Evolutionary conservation across 2,113 vertebrate species (phyloP).

Genomic region (Ammodytes dubius): DNA sequence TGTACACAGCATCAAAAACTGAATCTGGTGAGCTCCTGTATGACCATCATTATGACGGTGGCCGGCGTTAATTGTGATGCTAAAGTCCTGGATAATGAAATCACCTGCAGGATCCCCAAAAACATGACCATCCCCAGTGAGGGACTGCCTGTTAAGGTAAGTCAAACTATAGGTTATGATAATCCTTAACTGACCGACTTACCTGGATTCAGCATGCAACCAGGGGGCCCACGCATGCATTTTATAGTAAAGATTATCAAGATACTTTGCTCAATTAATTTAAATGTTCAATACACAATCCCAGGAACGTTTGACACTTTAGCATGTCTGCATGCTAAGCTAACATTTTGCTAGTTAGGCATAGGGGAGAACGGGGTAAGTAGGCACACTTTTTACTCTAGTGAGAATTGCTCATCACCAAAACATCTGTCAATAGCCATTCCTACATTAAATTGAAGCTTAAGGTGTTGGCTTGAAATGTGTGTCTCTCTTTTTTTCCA

Average conservation of each 20-base stretch:
- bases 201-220: background rate
- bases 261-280: background rate
- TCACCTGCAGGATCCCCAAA: conserved; percentile 90
- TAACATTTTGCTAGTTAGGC: too few species aligned
- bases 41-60: conserved; percentile 91
- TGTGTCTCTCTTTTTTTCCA: too few species aligned
- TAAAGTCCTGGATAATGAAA: conserved; percentile 89
- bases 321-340: background rate
- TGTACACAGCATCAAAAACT: conserved; percentile 89
- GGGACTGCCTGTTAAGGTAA: conserved; percentile 87
- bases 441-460: too few species aligned
- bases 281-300: background rate
- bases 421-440: too few species aligned
- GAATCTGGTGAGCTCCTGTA: conserved; percentile 86
- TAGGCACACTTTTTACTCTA: too few species aligned
- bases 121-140: conserved; percentile 81
- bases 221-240: fast-evolving
- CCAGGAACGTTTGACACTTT: background rate
- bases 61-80: conserved; percentile 89
- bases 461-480: too few species aligned
- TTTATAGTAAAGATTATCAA: background rate
- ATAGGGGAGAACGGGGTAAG: too few species aligned
- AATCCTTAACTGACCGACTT: background rate
- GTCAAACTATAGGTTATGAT: conserved; percentile 1
- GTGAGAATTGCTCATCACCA: too few species aligned